Conservation (phyloP, 2,888 invertebrate genomes). For the Mylabris sibirica region DNA sequence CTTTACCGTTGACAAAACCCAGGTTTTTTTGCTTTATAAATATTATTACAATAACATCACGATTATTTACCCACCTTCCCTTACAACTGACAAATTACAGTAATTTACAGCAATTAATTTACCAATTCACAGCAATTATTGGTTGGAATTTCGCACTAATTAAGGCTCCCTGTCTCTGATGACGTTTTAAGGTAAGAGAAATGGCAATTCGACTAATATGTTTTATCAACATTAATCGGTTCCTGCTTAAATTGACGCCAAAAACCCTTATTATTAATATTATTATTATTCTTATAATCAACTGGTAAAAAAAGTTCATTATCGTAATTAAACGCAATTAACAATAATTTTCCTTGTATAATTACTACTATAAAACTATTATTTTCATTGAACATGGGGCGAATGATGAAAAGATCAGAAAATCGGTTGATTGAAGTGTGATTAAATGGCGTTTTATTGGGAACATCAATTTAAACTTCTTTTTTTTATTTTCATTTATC, state of each 20-base stretch:
- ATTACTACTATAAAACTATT: constrained; percentile 4
- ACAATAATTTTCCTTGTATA: not conserved
- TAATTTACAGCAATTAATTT: constrained; percentile 46
- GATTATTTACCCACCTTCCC: constrained; percentile 39
- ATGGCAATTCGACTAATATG: constrained; percentile 23
- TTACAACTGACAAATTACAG: constrained; percentile 43
- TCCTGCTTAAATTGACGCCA: constrained; percentile 18
- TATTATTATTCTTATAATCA: too few species aligned
- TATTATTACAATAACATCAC: not conserved
- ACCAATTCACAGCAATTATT: constrained; percentile 48
- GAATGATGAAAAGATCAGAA: not conserved
- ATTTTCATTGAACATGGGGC: not conserved
- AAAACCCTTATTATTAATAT: constrained; percentile 8
- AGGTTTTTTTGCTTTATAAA: not conserved
- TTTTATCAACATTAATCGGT: constrained; percentile 24
- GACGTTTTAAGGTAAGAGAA: constrained; percentile 23
- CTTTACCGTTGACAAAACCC: not conserved
- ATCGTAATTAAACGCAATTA: not conserved
- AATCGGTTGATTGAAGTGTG: constrained; percentile 2
- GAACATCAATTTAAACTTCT: not conserved
- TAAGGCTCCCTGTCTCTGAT: constrained; percentile 36
- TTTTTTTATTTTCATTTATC: not conserved
- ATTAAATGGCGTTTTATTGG: not conserved
- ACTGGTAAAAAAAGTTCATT: not conserved
- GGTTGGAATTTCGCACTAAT: constrained; percentile 49